Percentiles rank a stretch among this genome's conserved stretches.
Conservation (phyloP, 2,113 vertebrate species). For the Egretta garzetta region DNA sequence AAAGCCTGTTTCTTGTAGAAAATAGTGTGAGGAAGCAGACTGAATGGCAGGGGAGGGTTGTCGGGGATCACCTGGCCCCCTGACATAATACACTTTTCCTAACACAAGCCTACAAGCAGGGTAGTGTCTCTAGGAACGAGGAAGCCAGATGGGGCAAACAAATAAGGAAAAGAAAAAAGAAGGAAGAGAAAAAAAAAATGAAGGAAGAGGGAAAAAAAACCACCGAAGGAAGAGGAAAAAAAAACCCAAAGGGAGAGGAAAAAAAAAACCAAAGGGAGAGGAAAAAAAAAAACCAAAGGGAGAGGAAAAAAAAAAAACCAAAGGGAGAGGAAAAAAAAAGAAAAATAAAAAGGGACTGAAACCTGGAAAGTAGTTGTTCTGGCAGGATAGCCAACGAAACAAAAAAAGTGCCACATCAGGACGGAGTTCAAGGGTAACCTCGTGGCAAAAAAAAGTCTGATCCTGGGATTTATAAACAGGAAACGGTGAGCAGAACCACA, state of each 20-base stretch:
- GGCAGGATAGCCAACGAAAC: background rate
- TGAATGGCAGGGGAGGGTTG: background rate
- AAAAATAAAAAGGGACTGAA: background rate
- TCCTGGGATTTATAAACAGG: slow-evolving; percentile 13
- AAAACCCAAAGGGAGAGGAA: too few species aligned
- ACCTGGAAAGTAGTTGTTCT: background rate
- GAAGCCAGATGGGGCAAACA: background rate
- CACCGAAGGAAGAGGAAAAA: too few species aligned
- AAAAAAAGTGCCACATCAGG: background rate
- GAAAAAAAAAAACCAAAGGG: too few species aligned
- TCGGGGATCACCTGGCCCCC: background rate
- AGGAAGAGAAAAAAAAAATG: too few species aligned
- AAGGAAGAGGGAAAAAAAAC: too few species aligned
- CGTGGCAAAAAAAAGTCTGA: background rate
- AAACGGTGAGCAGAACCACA: background rate
- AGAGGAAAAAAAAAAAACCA: too few species aligned
- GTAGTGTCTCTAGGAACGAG: background rate
- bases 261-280: too few species aligned
- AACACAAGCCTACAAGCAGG: background rate
- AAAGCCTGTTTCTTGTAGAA: background rate
- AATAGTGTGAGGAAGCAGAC: background rate
- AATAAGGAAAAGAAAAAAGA: background rate
- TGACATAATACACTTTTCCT: background rate
- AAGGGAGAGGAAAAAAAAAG: background rate
- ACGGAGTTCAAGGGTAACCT: background rate